phyloP scores from a whole-genome alignment of 2,797 vertebrate species.

The Gadopsis bispinosus region DNA sequence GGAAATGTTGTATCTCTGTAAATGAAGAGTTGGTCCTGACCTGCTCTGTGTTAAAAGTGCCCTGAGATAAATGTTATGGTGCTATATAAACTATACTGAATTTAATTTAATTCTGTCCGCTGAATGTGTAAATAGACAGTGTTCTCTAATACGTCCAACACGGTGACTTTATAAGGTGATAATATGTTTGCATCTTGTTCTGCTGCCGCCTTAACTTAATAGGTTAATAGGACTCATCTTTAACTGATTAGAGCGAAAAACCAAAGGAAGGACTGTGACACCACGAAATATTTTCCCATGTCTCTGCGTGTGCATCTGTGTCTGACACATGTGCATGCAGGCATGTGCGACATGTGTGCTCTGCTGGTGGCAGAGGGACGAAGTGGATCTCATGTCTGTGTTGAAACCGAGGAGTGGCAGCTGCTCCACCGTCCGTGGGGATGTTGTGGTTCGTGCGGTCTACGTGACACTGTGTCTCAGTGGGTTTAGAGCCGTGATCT shows the following conservation, averaged over 20 bases:
- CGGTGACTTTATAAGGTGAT: no score
- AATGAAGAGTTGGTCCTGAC: no score
- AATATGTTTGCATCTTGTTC: no score
- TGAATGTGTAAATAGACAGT: no score
- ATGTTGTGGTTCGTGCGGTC: slow-evolving; percentile 49
- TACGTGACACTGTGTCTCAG: slow-evolving; percentile 54
- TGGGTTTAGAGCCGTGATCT: slow-evolving; percentile 45
- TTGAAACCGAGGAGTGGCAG: slow-evolving; percentile 66
- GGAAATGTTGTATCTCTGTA: no score
- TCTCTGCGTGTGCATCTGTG: slow-evolving; percentile 20
- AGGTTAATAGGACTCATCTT: neutral
- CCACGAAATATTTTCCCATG: neutral
- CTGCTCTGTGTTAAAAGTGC: no score
- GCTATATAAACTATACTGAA: no score
- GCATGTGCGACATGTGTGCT: slow-evolving; percentile 19
- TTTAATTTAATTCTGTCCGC: no score
- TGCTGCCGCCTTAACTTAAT: no score
- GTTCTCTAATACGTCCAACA: no score
- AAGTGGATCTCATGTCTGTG: slow-evolving; percentile 46
- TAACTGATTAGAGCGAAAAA: slow-evolving; percentile 10
- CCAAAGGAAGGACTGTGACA: neutral
- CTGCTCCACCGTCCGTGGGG: slow-evolving; percentile 62
- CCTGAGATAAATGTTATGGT: no score
- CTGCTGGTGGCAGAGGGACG: slow-evolving; percentile 39
- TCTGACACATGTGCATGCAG: slow-evolving; percentile 41